A percentile compares a stretch with the other conserved stretches of the same genome.
phyloP scores from a whole-genome alignment of 1,140 invertebrate genomes.

The Phocides pigmalion region DNA sequence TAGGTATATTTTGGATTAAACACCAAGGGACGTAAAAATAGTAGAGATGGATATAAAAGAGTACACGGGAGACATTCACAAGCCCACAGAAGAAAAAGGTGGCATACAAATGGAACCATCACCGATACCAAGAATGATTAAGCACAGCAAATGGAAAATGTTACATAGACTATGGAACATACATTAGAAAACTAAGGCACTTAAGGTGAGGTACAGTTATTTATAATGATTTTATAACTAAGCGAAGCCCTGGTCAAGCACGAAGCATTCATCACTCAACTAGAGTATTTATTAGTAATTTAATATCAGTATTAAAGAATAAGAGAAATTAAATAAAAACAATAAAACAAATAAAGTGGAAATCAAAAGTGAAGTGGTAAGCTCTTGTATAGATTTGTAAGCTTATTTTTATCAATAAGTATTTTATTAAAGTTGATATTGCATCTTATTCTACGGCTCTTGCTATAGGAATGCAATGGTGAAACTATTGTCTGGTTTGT shows the following conservation, averaged over 20 bases:
- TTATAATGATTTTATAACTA: slow-evolving; percentile 40
- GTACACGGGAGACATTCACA: slow-evolving; percentile 52
- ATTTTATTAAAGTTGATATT: slow-evolving; percentile 8
- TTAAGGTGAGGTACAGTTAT: slow-evolving; percentile 37
- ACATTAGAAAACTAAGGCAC: slow-evolving; percentile 46
- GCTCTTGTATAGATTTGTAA: slow-evolving; percentile 32
- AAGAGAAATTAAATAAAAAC: slow-evolving; percentile 32
- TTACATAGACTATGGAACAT: slow-evolving; percentile 62
- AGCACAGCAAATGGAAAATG: slow-evolving; percentile 75
- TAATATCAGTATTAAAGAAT: slow-evolving; percentile 30
- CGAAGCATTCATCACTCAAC: slow-evolving; percentile 42
- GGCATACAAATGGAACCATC: slow-evolving; percentile 72
- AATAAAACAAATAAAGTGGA: slow-evolving; percentile 32
- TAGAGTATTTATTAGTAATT: slow-evolving; percentile 22
- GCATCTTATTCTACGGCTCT: slow-evolving; percentile 19
- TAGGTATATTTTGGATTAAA: background rate
- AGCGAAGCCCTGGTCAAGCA: slow-evolving; percentile 58
- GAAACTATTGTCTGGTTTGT: slow-evolving; percentile 1
- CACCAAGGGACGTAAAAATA: background rate
- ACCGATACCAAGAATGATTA: slow-evolving; percentile 85
- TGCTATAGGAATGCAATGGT: slow-evolving; percentile 25
- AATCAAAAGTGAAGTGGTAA: slow-evolving; percentile 37
- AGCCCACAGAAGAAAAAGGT: slow-evolving; percentile 57
- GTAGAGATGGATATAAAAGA: slow-evolving; percentile 16
- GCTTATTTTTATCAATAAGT: slow-evolving; percentile 36